Conservation (phyloP, 2,797 vertebrate genomes). For the Cirrhinus molitorella region DNA sequence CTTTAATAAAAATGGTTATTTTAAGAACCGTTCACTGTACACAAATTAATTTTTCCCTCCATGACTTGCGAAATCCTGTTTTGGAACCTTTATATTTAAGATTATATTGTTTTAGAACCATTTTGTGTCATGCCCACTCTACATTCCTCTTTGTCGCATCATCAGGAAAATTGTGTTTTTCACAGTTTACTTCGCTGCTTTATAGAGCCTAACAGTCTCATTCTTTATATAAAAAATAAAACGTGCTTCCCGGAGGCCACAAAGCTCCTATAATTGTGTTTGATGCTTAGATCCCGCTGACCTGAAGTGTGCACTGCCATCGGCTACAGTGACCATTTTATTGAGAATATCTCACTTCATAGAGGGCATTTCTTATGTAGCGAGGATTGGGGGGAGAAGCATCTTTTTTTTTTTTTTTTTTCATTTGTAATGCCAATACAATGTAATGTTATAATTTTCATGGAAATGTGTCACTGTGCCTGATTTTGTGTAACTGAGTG, state of each 20-base stretch:
- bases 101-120: too few species aligned
- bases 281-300: conserved; percentile 19
- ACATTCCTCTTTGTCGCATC: conserved; percentile 7
- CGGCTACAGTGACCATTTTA: conserved; percentile 44
- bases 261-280: conserved; percentile 12
- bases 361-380: not conserved
- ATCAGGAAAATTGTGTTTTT: not conserved
- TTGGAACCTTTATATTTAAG: too few species aligned
- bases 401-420: not conserved
- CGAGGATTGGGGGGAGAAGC: not conserved
- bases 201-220: conserved; percentile 6
- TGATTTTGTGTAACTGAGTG: conserved; percentile 5
- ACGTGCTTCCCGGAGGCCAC: conserved; percentile 18
- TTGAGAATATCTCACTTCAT: conserved; percentile 1
- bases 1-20: too few species aligned
- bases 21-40: too few species aligned
- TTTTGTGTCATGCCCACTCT: not conserved
- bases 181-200: conserved; percentile 7
- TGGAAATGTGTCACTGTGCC: not conserved
- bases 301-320: conserved; percentile 34
- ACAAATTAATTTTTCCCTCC: too few species aligned
- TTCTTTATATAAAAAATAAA: conserved; percentile 29
- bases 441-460: not conserved
- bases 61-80: too few species aligned
- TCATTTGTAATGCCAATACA: not conserved